Conservation (phyloP, 2,888 invertebrate species). For the Sesamia inferens region DNA sequence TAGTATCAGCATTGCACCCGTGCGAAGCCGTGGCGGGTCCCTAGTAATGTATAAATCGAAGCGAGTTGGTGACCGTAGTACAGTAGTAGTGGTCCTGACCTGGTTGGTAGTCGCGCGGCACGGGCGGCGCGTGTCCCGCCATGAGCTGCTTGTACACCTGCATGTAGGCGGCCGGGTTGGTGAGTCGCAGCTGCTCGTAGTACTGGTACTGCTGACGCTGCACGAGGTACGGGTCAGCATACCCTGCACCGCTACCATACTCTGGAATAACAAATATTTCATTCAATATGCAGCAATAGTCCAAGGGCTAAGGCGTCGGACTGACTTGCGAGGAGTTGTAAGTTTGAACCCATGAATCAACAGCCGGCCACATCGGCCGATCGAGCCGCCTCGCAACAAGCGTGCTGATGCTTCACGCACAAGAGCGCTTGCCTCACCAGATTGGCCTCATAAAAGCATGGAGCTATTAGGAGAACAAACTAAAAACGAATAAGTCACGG, state of each 20-base stretch:
- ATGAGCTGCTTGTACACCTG: constrained; percentile 94
- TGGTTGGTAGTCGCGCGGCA: constrained; percentile 48
- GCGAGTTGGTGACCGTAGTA: no score
- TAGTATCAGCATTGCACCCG: no score
- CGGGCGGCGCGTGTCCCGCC: constrained; percentile 76
- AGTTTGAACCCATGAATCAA: no score
- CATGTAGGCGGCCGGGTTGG: constrained; percentile 94
- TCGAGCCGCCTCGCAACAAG: no score
- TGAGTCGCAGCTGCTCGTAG: constrained; percentile 93
- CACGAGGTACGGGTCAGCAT: constrained; percentile 89
- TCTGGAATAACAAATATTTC: constrained; percentile 42
- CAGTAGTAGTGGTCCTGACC: constrained; percentile 4
- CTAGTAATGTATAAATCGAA: no score
- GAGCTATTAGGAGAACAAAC: background rate
- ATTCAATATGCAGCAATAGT: background rate
- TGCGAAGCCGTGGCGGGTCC: no score
- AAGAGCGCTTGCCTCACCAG: background rate
- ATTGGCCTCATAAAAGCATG: background rate
- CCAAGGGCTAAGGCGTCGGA: background rate
- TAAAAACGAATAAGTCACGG: background rate
- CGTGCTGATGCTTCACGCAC: background rate
- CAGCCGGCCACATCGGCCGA: background rate
- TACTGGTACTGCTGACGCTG: constrained; percentile 93
- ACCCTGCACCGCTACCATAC: constrained; percentile 60
- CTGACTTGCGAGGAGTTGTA: background rate